phyloP scores from a whole-genome alignment of 2,113 vertebrate genomes.

The Lepidothrix coronata region DNA sequence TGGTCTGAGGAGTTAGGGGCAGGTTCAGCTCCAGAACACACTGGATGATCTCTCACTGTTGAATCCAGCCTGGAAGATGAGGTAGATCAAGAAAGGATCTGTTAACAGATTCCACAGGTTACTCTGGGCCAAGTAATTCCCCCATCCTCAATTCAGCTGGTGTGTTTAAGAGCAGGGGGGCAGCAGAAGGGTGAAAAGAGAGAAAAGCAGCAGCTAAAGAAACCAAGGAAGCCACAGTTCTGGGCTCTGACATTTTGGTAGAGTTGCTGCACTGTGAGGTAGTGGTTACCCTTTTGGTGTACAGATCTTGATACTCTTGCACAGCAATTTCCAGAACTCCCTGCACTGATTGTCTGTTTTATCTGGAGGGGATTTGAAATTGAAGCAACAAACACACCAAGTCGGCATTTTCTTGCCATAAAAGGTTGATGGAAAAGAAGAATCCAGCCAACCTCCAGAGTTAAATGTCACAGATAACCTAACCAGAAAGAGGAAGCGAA shows the following conservation, averaged over 20 bases:
- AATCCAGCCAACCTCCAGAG: not conserved
- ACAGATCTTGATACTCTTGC: not conserved
- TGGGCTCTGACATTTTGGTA: not conserved
- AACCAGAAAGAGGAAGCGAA: not conserved
- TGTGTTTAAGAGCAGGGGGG: not conserved
- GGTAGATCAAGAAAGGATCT: not conserved
- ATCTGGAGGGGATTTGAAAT: not conserved
- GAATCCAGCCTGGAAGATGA: not conserved
- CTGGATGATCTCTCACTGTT: not conserved
- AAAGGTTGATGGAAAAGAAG: not conserved
- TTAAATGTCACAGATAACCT: not conserved
- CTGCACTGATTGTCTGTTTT: not conserved
- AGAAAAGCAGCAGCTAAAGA: not conserved
- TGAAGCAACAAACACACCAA: not conserved
- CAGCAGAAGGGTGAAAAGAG: not conserved
- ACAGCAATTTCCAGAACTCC: not conserved
- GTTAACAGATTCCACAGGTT: not conserved
- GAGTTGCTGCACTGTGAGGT: not conserved
- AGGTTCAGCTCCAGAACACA: not conserved
- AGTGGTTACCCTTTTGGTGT: not conserved
- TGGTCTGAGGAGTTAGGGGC: not conserved
- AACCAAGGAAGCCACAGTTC: not conserved
- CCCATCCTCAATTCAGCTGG: not conserved
- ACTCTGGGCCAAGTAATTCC: not conserved
- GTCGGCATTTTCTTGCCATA: not conserved